Base-by-base conservation (phyloP, 2,113 vertebrate genomes). In the Protomyctophum bolini region DNA sequence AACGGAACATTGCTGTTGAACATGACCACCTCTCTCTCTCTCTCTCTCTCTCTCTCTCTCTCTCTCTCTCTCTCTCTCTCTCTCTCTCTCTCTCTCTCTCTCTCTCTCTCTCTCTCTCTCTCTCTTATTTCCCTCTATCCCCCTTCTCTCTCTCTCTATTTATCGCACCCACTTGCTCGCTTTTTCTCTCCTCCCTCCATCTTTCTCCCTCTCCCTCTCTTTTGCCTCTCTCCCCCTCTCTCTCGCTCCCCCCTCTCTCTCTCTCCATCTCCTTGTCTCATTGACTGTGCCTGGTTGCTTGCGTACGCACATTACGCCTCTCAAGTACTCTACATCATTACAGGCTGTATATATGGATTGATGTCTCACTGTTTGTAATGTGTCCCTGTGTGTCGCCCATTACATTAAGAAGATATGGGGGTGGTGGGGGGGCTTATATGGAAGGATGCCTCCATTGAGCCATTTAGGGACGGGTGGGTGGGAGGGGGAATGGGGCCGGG, bases 381-480 rank as follows among this genome's bases (percentile, higher is more conserved):
- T 41, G 33, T 41, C 33, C 33, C 33, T 41, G 33, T 41, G 33
- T 41, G 33, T 41, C 33, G 33, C 33, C 33, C 33, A 41, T 41
- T 41, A 41, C 33, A 41, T 41, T 41, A 41, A 41, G 33, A 41
- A 41, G 33, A 41, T 21, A 21, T 21, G 33, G 5, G 33, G 33
- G 33, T 41, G 33, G 33, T 3, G 33, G 33, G 33, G 3, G 5
- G 33, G 33, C 33, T 41, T 6, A 6, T 41, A 41, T 41, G 5
- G 33, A 41, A 41, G 33, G 33, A 41, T 41, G 33, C 33, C 33
- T 41, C 33, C 33, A 72, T 59, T 74, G 88, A 88, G 88, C 66
- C 82, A 2, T 76, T 81, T 46, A 69, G 66, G 55, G 14, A 54
- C 21, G n/a, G 57, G 73, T 56, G 33, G 56, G 62, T 63, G 73